Evolutionary conservation across 2,888 invertebrate genomes (phyloP).

Genomic region (Spisula subtruncata): DNA sequence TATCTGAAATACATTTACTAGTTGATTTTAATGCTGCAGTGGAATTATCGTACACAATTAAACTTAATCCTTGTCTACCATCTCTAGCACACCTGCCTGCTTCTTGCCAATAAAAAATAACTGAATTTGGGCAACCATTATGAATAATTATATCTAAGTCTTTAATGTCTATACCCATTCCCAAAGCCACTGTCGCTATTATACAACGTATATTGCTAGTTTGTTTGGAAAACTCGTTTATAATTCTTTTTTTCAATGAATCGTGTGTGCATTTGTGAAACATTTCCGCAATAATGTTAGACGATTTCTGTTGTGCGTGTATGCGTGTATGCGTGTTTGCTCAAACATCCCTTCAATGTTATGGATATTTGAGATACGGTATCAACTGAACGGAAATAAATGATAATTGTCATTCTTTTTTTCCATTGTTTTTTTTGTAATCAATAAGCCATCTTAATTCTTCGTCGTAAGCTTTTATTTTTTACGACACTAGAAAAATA

Average conservation of each 20-base stretch:
- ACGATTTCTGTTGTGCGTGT: too few species aligned
- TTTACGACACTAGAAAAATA: constrained; percentile 59
- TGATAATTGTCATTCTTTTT: constrained; percentile 55
- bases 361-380: constrained; percentile 60
- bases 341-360: constrained; percentile 46
- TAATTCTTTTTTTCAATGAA: constrained; percentile 57
- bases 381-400: constrained; percentile 63
- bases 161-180: constrained; percentile 68
- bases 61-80: constrained; percentile 45
- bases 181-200: constrained; percentile 63
- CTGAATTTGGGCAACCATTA: constrained; percentile 62
- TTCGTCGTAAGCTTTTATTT: constrained; percentile 3
- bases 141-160: constrained; percentile 56
- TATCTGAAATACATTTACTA: constrained; percentile 35
- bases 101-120: constrained; percentile 64
- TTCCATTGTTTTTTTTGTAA: constrained; percentile 45
- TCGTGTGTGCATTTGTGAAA: constrained; percentile 64
- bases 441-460: constrained; percentile 53
- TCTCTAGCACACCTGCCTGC: constrained; percentile 63
- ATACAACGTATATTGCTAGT: constrained; percentile 55
- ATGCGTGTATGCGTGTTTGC: constrained; percentile 40
- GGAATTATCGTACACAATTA: constrained; percentile 52
- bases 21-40: constrained; percentile 57
- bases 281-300: constrained; percentile 66
- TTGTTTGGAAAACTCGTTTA: constrained; percentile 44